Conservation (phyloP, 1,140 invertebrate genomes). For the Drosophila punjabiensis region DNA sequence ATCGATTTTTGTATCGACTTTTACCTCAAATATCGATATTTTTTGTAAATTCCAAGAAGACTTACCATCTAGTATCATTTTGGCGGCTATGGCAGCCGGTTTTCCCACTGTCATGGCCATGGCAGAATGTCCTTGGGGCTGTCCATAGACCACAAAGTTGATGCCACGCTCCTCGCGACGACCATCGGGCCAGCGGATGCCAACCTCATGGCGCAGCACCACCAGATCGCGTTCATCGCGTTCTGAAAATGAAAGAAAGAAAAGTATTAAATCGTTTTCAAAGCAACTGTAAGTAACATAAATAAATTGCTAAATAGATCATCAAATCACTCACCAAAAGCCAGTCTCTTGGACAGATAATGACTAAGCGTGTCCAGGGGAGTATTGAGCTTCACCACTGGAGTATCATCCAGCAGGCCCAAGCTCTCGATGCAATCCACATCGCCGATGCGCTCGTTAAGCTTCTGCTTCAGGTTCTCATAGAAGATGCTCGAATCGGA, state of each 20-base stretch:
- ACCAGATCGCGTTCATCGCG: slow-evolving; percentile 96
- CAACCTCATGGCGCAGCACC: slow-evolving; percentile 96
- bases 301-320: not conserved
- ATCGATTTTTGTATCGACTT: too few species aligned
- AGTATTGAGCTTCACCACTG: slow-evolving; percentile 93
- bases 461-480: slow-evolving; percentile 95
- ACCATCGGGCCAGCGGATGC: slow-evolving; percentile 96
- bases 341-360: slow-evolving; percentile 94
- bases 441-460: slow-evolving; percentile 91
- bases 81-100: slow-evolving; percentile 97
- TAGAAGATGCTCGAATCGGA: slow-evolving; percentile 95
- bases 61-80: slow-evolving; percentile 97
- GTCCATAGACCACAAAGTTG: slow-evolving; percentile 97
- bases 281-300: not conserved
- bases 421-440: slow-evolving; percentile 92
- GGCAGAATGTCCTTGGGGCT: slow-evolving; percentile 94
- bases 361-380: slow-evolving; percentile 97
- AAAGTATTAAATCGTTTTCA: slow-evolving; percentile 1
- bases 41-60: too few species aligned
- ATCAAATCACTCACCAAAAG: slow-evolving; percentile 88
- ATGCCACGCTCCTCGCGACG: slow-evolving; percentile 94
- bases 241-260: slow-evolving; percentile 83
- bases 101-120: slow-evolving; percentile 99
- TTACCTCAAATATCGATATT: too few species aligned
- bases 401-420: slow-evolving; percentile 94